Conservation (phyloP, 1,140 invertebrate species). For the Trypoxylus dichotomus region DNA sequence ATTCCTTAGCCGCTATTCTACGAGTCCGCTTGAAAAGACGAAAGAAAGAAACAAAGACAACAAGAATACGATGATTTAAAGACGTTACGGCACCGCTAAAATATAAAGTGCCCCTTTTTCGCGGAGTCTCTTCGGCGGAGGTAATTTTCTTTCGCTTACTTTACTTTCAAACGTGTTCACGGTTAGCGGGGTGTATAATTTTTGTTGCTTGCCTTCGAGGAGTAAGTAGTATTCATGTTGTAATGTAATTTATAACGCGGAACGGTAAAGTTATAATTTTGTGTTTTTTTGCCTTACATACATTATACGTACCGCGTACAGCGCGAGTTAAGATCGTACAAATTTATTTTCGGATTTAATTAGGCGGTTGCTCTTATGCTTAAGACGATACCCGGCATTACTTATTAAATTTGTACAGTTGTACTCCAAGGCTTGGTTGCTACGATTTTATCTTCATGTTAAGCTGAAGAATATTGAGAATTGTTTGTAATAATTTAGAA, state of each 20-base stretch:
- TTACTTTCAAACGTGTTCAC: slow-evolving; percentile 5
- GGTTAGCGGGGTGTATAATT: slow-evolving; percentile 19
- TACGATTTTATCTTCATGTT: no score
- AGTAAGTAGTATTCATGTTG: background rate
- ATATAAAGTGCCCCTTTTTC: slow-evolving; percentile 4
- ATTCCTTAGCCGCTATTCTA: background rate
- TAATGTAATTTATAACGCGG: slow-evolving; percentile 13
- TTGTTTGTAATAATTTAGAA: no score
- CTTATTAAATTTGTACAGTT: no score
- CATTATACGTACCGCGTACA: background rate
- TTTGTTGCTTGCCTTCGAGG: slow-evolving; percentile 5
- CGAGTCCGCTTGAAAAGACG: background rate
- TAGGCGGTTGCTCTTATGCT: background rate
- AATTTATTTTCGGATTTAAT: background rate
- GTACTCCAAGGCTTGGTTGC: no score
- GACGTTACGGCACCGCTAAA: slow-evolving; percentile 3
- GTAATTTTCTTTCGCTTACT: slow-evolving; percentile 25
- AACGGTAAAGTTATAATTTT: slow-evolving; percentile 7
- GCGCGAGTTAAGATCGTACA: background rate
- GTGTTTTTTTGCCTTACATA: background rate
- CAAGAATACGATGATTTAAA: background rate
- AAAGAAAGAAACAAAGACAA: background rate
- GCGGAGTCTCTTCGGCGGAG: background rate
- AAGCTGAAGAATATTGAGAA: no score
- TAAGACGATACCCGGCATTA: background rate